These are phyloP conservation scores for Yponomeuta cagnagella DNA, from an alignment of 2,888 invertebrate species.

Conservation along the genomic window DNA sequence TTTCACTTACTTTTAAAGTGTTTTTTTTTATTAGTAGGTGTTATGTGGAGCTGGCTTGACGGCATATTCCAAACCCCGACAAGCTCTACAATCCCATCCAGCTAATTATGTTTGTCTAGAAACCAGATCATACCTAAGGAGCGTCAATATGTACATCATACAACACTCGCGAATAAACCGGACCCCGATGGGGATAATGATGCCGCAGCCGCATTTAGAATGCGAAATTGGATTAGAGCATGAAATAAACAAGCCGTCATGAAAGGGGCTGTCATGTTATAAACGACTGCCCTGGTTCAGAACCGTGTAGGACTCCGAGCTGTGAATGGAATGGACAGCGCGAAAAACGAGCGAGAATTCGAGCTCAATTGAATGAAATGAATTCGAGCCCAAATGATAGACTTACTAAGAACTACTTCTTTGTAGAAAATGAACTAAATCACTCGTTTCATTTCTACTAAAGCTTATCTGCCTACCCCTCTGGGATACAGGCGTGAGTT, in stretches of 20 bases:
- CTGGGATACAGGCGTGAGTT: no score
- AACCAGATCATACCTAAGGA: not conserved
- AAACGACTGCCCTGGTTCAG: not conserved
- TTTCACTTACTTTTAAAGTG: no score
- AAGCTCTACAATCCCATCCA: not conserved
- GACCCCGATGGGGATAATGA: slow-evolving; percentile 31
- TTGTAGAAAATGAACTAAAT: no score
- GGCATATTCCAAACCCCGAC: not conserved
- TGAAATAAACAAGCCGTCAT: slow-evolving; percentile 32
- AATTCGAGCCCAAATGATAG: no score
- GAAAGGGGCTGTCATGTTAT: slow-evolving; percentile 20
- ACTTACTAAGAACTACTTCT: no score
- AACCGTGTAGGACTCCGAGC: not conserved
- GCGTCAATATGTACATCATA: not conserved
- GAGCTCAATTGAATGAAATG: no score
- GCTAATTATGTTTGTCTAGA: not conserved
- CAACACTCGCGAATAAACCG: slow-evolving; percentile 1
- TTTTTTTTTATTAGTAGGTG: not conserved
- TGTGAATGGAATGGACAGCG: not conserved
- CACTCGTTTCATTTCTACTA: no score
- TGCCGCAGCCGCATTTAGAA: slow-evolving; percentile 39
- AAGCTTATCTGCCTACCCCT: no score
- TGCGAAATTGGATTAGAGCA: slow-evolving; percentile 49
- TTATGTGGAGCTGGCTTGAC: no score
- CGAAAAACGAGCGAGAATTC: no score